Evolutionary conservation across 2,888 invertebrate species (phyloP).

Genomic region (Rhagium mordax): DNA sequence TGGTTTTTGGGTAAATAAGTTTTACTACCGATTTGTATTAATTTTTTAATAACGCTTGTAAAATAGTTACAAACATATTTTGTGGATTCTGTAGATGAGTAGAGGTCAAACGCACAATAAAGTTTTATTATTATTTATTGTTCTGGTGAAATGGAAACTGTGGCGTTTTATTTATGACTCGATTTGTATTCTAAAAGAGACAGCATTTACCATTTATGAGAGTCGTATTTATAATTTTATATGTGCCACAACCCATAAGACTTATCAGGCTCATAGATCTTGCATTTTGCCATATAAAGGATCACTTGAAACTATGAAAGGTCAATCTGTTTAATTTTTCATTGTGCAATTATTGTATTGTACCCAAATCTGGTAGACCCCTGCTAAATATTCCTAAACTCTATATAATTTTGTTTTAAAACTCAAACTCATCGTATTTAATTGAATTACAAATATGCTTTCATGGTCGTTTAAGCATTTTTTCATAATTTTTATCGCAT

Average conservation of each 20-base stretch:
- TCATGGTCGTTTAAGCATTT: not conserved
- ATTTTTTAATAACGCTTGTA: no score
- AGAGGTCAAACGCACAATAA: conserved; percentile 24
- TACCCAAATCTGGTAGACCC: not conserved
- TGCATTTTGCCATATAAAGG: not conserved
- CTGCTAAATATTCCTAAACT: not conserved
- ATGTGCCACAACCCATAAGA: conserved; percentile 8
- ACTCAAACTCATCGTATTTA: not conserved
- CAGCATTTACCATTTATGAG: conserved; percentile 16
- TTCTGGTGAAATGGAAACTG: conserved; percentile 14
- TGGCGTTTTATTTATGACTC: conserved; percentile 1
- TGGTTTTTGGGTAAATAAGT: no score
- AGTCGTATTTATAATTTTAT: conserved; percentile 17
- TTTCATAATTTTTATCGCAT: not conserved
- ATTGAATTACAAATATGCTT: not conserved
- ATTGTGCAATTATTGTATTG: not conserved
- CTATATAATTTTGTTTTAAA: not conserved
- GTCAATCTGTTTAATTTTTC: not conserved
- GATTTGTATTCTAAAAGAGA: conserved; percentile 7
- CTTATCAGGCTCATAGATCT: conserved; percentile 5
- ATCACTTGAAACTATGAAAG: not conserved
- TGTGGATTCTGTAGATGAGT: conserved; percentile 1
- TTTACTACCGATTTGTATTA: no score
- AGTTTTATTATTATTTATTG: conserved; percentile 22
- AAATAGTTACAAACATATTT: not conserved